phyloP scores from a whole-genome alignment of 30 jellyfish, hydroid and myxozoan genomes.

The Aurelia coerulea region DNA sequence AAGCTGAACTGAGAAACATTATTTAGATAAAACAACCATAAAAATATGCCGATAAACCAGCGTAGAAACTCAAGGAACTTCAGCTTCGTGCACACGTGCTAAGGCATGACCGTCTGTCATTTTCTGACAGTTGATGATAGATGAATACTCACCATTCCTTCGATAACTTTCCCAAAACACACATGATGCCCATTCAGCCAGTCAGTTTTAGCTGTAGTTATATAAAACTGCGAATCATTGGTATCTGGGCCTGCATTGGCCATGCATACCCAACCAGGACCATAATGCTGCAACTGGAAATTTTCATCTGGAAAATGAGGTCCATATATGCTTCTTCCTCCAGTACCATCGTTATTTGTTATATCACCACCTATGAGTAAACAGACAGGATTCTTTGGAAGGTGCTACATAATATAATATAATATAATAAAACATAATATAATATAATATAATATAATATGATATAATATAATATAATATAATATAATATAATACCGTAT shows the following conservation, averaged over 20 bases:
- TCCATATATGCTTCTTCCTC: slow-evolving; percentile 92
- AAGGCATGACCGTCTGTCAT: no score
- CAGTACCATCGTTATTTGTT: slow-evolving; percentile 86
- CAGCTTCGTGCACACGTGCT: no score
- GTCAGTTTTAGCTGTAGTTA: slow-evolving; percentile 82
- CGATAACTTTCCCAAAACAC: slow-evolving; percentile 90
- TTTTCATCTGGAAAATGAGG: slow-evolving; percentile 84
- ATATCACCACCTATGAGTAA: slow-evolving; percentile 81
- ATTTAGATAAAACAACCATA: no score
- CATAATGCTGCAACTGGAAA: slow-evolving; percentile 72
- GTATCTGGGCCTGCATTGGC: slow-evolving; percentile 98
- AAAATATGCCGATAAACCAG: no score
- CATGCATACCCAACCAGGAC: slow-evolving; percentile 97
- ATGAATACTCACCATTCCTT: slow-evolving; percentile 82
- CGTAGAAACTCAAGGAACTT: no score
- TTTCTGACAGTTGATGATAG: no score
- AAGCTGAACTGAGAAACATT: no score
- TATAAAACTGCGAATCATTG: slow-evolving; percentile 90
- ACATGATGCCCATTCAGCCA: slow-evolving; percentile 93
- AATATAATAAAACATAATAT: background rate
- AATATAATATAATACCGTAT: no score
- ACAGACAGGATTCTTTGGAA: background rate
- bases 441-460: no score
- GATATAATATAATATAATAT: no score
- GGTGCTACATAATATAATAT: background rate